phyloP scores from a whole-genome alignment of 2,888 invertebrate genomes.

The Unio pictorum region DNA sequence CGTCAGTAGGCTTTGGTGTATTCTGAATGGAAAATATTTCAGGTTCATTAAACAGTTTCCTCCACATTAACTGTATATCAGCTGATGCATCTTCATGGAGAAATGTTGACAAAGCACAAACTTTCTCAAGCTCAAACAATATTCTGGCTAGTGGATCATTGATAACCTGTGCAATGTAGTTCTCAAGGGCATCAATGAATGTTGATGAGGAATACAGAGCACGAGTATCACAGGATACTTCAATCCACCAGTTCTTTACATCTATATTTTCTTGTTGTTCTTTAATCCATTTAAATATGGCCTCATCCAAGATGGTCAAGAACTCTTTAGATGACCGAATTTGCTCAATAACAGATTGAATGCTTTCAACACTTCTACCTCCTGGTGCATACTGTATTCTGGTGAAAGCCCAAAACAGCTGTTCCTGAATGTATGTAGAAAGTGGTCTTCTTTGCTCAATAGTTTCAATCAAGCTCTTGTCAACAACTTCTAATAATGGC shows the following conservation, averaged over 20 bases:
- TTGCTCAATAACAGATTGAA: constrained; percentile 18
- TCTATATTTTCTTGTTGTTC: neutral
- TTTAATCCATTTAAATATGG: constrained; percentile 6
- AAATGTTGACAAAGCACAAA: constrained; percentile 18
- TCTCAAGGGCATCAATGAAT: constrained; percentile 32
- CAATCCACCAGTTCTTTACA: constrained; percentile 19
- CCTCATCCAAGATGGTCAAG: constrained; percentile 6
- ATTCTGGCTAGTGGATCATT: constrained; percentile 33
- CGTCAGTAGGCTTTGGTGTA: constrained; percentile 25
- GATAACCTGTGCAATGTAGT: constrained; percentile 18
- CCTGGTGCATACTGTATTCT: constrained; percentile 29
- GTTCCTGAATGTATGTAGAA: constrained; percentile 17
- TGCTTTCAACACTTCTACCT: constrained; percentile 24
- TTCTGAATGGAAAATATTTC: constrained; percentile 16
- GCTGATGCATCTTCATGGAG: constrained; percentile 13
- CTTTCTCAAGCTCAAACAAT: constrained; percentile 24
- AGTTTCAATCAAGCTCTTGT: constrained; percentile 15
- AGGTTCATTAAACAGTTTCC: constrained; percentile 6
- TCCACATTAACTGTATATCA: constrained; percentile 13
- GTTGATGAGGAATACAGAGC: constrained; percentile 17
- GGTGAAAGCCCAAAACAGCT: constrained; percentile 42
- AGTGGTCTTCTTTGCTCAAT: constrained; percentile 18
- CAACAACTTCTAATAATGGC: constrained; percentile 16
- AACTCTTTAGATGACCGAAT: constrained; percentile 12
- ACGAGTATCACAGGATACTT: constrained; percentile 27